Evolutionary conservation across 2,888 invertebrate species (phyloP).

Genomic region (Diarsia mendica): DNA sequence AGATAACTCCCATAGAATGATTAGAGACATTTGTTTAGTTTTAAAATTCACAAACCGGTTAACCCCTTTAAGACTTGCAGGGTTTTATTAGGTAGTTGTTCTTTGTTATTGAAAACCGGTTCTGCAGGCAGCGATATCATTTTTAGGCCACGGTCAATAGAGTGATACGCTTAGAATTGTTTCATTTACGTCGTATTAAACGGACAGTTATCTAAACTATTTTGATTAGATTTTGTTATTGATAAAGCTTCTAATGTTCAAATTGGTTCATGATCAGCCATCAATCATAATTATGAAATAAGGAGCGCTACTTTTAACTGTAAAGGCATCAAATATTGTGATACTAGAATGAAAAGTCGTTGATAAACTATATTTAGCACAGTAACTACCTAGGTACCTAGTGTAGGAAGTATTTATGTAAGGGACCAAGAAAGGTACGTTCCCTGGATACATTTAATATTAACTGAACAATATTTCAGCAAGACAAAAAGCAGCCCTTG

Average conservation of each 20-base stretch:
- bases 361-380: background rate
- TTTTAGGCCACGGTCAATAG: conserved; percentile 43
- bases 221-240: conserved; percentile 28
- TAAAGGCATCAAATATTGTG: background rate
- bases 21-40: background rate
- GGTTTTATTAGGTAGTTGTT: conserved; percentile 14
- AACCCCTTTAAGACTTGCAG: background rate
- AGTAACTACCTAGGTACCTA: background rate
- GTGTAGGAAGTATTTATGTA: background rate
- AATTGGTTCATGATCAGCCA: conserved; percentile 27
- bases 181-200: conserved; percentile 8
- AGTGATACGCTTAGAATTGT: conserved; percentile 13
- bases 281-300: conserved; percentile 8
- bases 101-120: conserved; percentile 32
- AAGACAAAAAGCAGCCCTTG: background rate
- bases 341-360: background rate
- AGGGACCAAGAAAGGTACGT: background rate
- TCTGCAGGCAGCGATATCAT: conserved; percentile 21
- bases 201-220: conserved; percentile 18
- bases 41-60: background rate
- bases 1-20: too few relatives aligned
- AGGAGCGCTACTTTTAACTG: background rate
- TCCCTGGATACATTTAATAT: background rate
- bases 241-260: background rate
- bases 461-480: background rate